phyloP scores from a whole-genome alignment of 2,888 invertebrate species.

The Thereva nobilitata region DNA sequence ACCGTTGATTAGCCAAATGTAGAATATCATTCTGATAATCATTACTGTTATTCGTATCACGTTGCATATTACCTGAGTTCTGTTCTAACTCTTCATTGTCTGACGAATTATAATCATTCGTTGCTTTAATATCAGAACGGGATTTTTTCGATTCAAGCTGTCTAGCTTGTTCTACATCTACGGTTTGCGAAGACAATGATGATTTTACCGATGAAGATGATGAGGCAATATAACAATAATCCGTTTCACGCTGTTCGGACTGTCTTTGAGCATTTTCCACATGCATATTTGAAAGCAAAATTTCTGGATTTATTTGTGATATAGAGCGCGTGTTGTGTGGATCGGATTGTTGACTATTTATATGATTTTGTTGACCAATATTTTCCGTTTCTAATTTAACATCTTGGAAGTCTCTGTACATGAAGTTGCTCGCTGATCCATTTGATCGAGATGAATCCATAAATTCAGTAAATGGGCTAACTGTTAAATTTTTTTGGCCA shows the following conservation, averaged over 20 bases:
- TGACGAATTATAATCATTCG: conserved; percentile 43
- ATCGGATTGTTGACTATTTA: conserved; percentile 44
- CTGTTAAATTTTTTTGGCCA: conserved; percentile 54
- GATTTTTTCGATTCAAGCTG: conserved; percentile 48
- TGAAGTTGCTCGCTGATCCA: conserved; percentile 46
- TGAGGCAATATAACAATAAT: conserved; percentile 47
- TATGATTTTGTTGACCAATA: conserved; percentile 54
- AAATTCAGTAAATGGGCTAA: conserved; percentile 53
- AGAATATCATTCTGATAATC: conserved; percentile 51
- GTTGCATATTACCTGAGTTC: conserved; percentile 27
- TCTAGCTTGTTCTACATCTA: conserved; percentile 1
- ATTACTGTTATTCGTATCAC: conserved; percentile 38
- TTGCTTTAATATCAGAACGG: conserved; percentile 42
- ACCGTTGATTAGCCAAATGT: conserved; percentile 55
- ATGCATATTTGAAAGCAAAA: conserved; percentile 49
- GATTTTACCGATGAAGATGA: conserved; percentile 57
- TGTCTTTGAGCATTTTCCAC: conserved; percentile 36
- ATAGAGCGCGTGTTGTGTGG: not conserved
- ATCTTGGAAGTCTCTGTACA: conserved; percentile 16
- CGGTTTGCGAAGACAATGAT: conserved; percentile 49
- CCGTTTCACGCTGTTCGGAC: conserved; percentile 10
- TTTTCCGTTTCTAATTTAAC: conserved; percentile 41
- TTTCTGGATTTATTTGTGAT: not conserved
- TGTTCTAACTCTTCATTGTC: conserved; percentile 31
- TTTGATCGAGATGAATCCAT: conserved; percentile 56